Evolutionary conservation across 2,888 invertebrate genomes (phyloP).

Genomic region (Notodonta ziczac): DNA sequence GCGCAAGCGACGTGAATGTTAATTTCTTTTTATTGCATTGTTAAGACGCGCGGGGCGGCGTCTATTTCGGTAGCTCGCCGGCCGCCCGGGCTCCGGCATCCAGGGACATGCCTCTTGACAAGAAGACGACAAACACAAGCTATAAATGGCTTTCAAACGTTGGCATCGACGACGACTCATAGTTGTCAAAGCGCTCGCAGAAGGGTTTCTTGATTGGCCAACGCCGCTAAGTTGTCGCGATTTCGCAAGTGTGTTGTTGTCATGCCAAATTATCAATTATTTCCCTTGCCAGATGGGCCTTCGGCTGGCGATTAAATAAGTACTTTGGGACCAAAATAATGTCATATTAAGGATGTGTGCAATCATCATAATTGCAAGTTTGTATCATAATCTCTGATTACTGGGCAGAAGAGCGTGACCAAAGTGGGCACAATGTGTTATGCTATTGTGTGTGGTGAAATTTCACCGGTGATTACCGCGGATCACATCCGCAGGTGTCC

Average conservation of each 20-base stretch:
- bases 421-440: slow-evolving; percentile 53
- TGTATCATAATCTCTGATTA: slow-evolving; percentile 67
- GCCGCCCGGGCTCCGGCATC: slow-evolving; percentile 76
- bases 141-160: slow-evolving; percentile 77
- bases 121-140: slow-evolving; percentile 78
- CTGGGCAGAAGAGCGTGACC: slow-evolving; percentile 75
- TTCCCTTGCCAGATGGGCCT: slow-evolving; percentile 25
- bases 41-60: slow-evolving; percentile 77
- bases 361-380: slow-evolving; percentile 57
- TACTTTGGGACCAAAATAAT: slow-evolving; percentile 43
- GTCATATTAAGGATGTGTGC: slow-evolving; percentile 60
- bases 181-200: slow-evolving; percentile 46
- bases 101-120: slow-evolving; percentile 75
- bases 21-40: slow-evolving; percentile 85
- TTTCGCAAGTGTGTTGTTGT: slow-evolving; percentile 25
- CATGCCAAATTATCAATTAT: neutral
- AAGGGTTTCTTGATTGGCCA: slow-evolving; percentile 40
- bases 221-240: slow-evolving; percentile 28
- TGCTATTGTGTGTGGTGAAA: slow-evolving; percentile 76
- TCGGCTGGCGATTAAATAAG: neutral
- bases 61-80: slow-evolving; percentile 80
- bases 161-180: slow-evolving; percentile 57
- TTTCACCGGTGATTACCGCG: slow-evolving; percentile 79
- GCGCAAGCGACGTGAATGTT: slow-evolving; percentile 78
- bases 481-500: slow-evolving; percentile 74